phyloP scores from a whole-genome alignment of 1,140 invertebrate genomes.

The Campoletis sonorensis region DNA sequence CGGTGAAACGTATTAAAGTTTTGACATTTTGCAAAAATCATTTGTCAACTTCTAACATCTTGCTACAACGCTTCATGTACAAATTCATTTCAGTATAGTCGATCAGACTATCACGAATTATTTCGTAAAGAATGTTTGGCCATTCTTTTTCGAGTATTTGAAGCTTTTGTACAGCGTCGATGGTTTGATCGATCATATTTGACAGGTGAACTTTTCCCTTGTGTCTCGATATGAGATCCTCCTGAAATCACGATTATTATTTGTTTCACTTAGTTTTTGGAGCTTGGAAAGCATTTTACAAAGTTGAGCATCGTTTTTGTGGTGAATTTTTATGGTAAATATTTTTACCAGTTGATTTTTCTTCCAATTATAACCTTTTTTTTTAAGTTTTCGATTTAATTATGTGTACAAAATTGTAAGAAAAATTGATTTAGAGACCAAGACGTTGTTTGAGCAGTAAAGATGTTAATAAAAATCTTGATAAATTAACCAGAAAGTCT shows the following conservation, averaged over 20 bases:
- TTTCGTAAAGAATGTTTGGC: slow-evolving; percentile 84
- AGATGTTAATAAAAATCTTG: slow-evolving; percentile 2
- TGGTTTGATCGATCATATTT: slow-evolving; percentile 82
- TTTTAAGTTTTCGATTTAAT: no score
- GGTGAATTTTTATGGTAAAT: no score
- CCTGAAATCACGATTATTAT: slow-evolving; percentile 74
- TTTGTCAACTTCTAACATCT: slow-evolving; percentile 63
- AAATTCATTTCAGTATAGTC: slow-evolving; percentile 87
- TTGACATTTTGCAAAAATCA: slow-evolving; percentile 14
- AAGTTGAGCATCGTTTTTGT: no score
- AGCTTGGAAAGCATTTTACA: no score
- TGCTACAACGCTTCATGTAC: slow-evolving; percentile 81
- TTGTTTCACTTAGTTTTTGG: neutral
- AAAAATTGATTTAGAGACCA: no score
- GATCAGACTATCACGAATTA: slow-evolving; percentile 84
- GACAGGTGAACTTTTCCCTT: slow-evolving; percentile 83
- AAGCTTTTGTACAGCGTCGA: slow-evolving; percentile 85
- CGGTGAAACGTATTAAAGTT: no score
- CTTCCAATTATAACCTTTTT: no score
- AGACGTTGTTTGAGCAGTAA: neutral
- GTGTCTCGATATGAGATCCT: slow-evolving; percentile 83
- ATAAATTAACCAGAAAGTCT: neutral
- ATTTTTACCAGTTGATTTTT: no score
- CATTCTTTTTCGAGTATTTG: slow-evolving; percentile 84
- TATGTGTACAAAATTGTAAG: no score